A percentile compares a stretch with the other conserved stretches of the same genome.
Conservation (phyloP, 64 coral and sea anemone genomes). For the Montipora foliosa region DNA sequence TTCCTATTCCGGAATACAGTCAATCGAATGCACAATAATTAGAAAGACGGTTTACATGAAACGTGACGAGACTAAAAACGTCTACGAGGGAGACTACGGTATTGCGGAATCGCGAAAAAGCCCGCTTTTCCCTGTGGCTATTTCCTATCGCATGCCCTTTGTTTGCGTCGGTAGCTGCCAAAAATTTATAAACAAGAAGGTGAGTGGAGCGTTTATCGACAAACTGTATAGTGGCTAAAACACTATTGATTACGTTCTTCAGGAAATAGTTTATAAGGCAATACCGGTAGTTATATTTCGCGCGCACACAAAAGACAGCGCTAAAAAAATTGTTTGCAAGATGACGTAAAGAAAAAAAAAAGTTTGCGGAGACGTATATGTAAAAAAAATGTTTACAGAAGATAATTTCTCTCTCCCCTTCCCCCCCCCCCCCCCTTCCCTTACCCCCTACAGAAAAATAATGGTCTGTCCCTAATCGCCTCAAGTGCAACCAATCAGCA, state of each 20-base stretch:
- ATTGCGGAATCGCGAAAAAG: slow-evolving; percentile 38
- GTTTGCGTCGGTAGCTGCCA: slow-evolving; percentile 40
- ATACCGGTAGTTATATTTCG: background rate
- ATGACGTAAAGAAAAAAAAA: background rate
- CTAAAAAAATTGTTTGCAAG: slow-evolving; percentile 1
- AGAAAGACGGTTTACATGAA: no score
- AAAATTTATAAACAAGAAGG: background rate
- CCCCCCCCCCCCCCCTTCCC: background rate
- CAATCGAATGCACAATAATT: no score
- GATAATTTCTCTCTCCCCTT: background rate
- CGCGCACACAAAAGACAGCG: background rate
- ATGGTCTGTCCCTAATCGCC: no score
- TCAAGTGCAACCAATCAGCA: no score
- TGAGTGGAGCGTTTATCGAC: no score
- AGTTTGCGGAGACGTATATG: background rate
- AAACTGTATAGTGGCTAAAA: no score
- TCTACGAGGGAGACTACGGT: background rate
- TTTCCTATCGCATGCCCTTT: slow-evolving; percentile 10
- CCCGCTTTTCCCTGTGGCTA: slow-evolving; percentile 3
- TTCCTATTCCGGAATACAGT: no score
- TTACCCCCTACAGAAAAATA: no score
- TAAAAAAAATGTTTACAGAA: background rate
- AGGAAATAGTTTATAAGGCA: background rate
- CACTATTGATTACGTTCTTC: no score
- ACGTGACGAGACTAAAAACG: no score